phyloP scores from a whole-genome alignment of 1,140 invertebrate genomes.

The Carcinoscorpius rotundicauda region DNA sequence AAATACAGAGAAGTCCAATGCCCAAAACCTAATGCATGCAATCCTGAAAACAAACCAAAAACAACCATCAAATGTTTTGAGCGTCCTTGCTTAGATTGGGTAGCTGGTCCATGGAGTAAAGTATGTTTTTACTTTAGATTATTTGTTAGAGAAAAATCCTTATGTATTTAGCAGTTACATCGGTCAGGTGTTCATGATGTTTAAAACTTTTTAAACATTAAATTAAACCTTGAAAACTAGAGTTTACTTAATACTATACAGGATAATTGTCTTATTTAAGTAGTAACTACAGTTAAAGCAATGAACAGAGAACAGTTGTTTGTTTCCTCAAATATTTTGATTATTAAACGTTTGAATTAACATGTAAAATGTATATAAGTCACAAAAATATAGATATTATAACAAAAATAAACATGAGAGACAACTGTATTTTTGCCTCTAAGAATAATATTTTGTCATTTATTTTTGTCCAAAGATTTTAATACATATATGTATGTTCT shows the following conservation, averaged over 20 bases:
- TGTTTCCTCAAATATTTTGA: neutral
- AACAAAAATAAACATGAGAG: too few species aligned
- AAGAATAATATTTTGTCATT: neutral
- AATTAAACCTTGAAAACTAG: too few species aligned
- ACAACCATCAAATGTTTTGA: conserved; percentile 25
- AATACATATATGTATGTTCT: neutral
- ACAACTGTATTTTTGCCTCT: too few species aligned
- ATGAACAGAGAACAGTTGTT: conserved; percentile 1
- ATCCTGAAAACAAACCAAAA: conserved; percentile 27
- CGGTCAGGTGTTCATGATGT: too few species aligned
- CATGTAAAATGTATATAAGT: too few species aligned
- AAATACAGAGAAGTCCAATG: conserved; percentile 30
- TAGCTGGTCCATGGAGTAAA: conserved; percentile 36
- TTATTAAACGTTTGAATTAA: too few species aligned
- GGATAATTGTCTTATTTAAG: too few species aligned
- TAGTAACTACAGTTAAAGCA: neutral
- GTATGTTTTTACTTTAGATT: conserved; percentile 22
- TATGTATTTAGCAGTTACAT: too few species aligned
- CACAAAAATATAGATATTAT: too few species aligned
- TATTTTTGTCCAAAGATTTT: neutral
- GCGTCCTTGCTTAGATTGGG: conserved; percentile 31
- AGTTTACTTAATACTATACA: too few species aligned
- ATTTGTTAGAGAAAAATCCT: too few species aligned
- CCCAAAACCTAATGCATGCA: conserved; percentile 27
- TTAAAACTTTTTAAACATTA: too few species aligned